Evolutionary conservation across 2,888 invertebrate genomes (phyloP).

Genomic region (Drosophila affinis): DNA sequence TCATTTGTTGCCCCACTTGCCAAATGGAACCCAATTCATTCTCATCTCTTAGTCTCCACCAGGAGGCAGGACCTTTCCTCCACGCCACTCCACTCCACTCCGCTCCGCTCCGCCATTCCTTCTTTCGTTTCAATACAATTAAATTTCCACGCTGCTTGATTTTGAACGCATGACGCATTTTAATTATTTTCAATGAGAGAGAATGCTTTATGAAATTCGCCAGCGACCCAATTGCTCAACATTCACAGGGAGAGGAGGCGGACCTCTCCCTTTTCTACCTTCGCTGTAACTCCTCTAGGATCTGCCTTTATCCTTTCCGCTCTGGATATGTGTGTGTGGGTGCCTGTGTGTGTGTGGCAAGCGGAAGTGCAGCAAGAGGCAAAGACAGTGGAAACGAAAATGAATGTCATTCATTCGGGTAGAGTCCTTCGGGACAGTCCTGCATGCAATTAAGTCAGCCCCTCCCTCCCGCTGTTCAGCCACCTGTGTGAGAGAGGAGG

Average conservation of each 20-base stretch:
- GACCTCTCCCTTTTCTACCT: not conserved
- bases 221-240: conserved; percentile 51
- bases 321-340: conserved; percentile 24
- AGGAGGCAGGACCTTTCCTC: conserved; percentile 3
- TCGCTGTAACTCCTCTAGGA: not conserved
- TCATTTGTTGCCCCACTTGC: conserved; percentile 47
- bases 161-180: conserved; percentile 75
- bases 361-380: conserved; percentile 68
- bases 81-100: not conserved
- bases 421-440: conserved; percentile 33
- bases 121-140: conserved; percentile 66
- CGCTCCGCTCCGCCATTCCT: not conserved
- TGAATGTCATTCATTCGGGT: conserved; percentile 70
- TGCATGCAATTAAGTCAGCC: conserved; percentile 68
- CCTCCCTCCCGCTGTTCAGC: conserved; percentile 7
- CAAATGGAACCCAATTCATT: conserved; percentile 42
- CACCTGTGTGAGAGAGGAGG: conserved; percentile 21
- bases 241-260: conserved; percentile 16
- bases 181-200: conserved; percentile 73
- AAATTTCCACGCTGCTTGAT: conserved; percentile 78
- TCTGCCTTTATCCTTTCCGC: conserved; percentile 62
- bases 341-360: conserved; percentile 45
- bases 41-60: no score
- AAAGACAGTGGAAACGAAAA: conserved; percentile 54
- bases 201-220: conserved; percentile 73